Evolutionary conservation across 1,140 invertebrate genomes (phyloP).

Genomic region (Apis florea): DNA sequence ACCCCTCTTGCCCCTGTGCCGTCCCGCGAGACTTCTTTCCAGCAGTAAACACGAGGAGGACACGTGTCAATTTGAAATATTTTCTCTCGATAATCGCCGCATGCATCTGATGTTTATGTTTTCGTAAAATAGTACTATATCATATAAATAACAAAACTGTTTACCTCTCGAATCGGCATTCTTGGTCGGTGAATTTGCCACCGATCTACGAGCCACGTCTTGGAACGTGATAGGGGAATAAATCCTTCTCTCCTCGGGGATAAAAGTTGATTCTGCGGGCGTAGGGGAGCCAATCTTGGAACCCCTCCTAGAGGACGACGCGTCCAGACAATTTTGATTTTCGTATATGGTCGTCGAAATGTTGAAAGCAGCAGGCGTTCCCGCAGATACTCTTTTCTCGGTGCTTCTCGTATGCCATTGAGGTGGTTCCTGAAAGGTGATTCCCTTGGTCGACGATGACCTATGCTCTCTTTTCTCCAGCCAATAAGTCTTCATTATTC

Average conservation of each 20-base stretch:
- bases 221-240: conserved; percentile 93
- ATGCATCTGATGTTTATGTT: neutral
- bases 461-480: conserved; percentile 85
- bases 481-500: conserved; percentile 97
- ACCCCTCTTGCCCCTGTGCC: too few relatives aligned
- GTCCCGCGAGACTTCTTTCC: too few relatives aligned
- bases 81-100: too few relatives aligned
- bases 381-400: conserved; percentile 67
- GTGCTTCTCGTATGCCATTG: conserved; percentile 74
- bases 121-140: too few relatives aligned
- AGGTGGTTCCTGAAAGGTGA: conserved; percentile 73
- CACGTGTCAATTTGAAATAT: too few relatives aligned
- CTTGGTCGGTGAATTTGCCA: conserved; percentile 86
- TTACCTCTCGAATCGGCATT: conserved; percentile 71
- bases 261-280: conserved; percentile 68
- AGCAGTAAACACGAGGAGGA: too few relatives aligned
- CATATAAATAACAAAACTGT: neutral
- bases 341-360: conserved; percentile 62
- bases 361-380: conserved; percentile 47
- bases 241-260: conserved; percentile 82
- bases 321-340: conserved; percentile 37
- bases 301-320: conserved; percentile 60
- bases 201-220: conserved; percentile 88
- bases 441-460: conserved; percentile 78
- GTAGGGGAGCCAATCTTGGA: conserved; percentile 70